These are phyloP conservation scores for Oreochromis tanganicae DNA, from an alignment of 2,113 vertebrate species.

Conservation along the genomic window DNA sequence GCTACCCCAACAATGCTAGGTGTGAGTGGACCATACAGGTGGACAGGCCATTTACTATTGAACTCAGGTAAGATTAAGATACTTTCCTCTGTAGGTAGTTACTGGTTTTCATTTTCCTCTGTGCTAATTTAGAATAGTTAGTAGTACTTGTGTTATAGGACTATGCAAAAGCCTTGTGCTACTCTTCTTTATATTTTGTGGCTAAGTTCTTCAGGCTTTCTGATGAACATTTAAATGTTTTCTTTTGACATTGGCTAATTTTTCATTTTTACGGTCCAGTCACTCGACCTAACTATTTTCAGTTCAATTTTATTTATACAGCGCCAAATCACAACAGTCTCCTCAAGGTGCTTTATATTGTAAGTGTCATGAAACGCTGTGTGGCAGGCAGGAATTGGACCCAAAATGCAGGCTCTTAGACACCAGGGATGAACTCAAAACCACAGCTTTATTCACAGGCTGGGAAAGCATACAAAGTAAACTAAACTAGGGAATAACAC, in stretches of 20 bases:
- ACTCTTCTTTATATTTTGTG: background rate
- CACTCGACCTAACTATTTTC: background rate
- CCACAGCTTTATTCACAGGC: no score
- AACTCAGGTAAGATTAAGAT: constrained; percentile 78
- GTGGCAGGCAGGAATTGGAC: no score
- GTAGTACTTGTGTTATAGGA: background rate
- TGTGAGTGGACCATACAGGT: constrained; percentile 94
- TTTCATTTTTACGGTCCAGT: background rate
- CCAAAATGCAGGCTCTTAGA: no score
- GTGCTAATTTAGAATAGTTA: background rate
- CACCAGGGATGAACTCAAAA: no score
- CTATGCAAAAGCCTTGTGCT: background rate
- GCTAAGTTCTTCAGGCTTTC: background rate
- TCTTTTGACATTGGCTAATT: background rate
- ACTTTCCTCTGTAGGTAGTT: background rate
- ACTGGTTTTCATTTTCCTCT: background rate
- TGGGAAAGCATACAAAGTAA: no score
- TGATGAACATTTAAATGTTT: background rate
- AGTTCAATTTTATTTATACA: background rate
- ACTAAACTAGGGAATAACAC: no score
- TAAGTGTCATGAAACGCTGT: no score
- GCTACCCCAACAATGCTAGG: constrained; percentile 91
- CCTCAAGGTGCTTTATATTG: background rate
- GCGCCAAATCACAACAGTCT: background rate
- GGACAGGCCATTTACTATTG: constrained; percentile 82